Evolutionary conservation across 2,888 invertebrate genomes (phyloP).

Genomic region (Byasa hedistus): DNA sequence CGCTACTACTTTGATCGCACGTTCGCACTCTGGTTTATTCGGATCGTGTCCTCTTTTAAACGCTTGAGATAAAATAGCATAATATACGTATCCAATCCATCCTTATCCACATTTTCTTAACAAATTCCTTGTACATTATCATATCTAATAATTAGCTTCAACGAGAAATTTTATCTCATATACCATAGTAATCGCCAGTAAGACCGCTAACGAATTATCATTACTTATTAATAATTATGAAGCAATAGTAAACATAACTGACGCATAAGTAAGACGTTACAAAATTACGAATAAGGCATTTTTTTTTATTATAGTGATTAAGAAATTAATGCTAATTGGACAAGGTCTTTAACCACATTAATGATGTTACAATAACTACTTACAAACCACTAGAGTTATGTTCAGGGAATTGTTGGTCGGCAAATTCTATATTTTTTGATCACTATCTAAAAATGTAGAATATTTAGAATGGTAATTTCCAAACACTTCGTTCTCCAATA

Average conservation of each 20-base stretch:
- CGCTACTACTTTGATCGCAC: too few relatives aligned
- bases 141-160: too few relatives aligned
- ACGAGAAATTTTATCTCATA: too few relatives aligned
- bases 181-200: too few relatives aligned
- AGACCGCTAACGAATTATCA: background rate
- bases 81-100: too few relatives aligned
- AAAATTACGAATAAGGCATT: background rate
- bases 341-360: constrained; percentile 11
- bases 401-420: background rate
- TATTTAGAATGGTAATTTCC: too few relatives aligned
- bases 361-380: background rate
- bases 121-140: too few relatives aligned
- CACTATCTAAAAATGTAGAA: too few relatives aligned
- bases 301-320: constrained; percentile 4
- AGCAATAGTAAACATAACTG: background rate
- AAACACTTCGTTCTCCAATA: background rate
- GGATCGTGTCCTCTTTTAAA: too few relatives aligned
- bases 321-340: constrained; percentile 13
- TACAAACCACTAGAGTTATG: background rate
- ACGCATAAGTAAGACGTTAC: background rate
- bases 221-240: background rate
- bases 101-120: too few relatives aligned
- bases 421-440: background rate
- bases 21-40: too few relatives aligned
- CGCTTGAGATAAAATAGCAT: too few relatives aligned